These are phyloP conservation scores for Drosophila triauraria DNA, from an alignment of 1,140 invertebrate genomes.

Conservation along the genomic window DNA sequence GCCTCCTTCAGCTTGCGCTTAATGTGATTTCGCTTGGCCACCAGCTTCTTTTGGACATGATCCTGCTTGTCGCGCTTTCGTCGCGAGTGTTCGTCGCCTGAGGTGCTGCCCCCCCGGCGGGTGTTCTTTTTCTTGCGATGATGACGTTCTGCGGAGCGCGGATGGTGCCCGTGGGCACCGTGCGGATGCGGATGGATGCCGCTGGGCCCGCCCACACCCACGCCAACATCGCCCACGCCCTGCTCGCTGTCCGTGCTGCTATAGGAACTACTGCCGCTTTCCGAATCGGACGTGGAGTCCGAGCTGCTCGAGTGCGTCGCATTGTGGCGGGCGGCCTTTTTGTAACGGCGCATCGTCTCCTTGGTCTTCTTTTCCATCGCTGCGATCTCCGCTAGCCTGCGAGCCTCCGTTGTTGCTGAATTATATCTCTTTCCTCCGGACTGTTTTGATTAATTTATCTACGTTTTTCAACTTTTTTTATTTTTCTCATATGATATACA, in stretches of 20 bases:
- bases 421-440: not conserved
- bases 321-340: slow-evolving; percentile 68
- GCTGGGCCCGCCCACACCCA: slow-evolving; percentile 20
- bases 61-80: slow-evolving; percentile 76
- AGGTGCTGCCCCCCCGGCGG: slow-evolving; percentile 64
- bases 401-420: slow-evolving; percentile 30
- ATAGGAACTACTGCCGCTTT: slow-evolving; percentile 75
- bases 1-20: slow-evolving; percentile 83
- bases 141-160: slow-evolving; percentile 58
- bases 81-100: slow-evolving; percentile 74
- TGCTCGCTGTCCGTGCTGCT: slow-evolving; percentile 77
- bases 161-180: slow-evolving; percentile 43
- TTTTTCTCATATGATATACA: not conserved
- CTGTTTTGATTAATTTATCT: not conserved
- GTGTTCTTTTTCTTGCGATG: slow-evolving; percentile 78
- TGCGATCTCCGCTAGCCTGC: slow-evolving; percentile 32
- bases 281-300: slow-evolving; percentile 77
- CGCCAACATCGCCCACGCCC: slow-evolving; percentile 22
- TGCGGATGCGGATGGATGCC: slow-evolving; percentile 35
- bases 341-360: slow-evolving; percentile 76
- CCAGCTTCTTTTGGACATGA: slow-evolving; percentile 80
- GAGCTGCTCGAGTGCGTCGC: slow-evolving; percentile 77
- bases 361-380: slow-evolving; percentile 82
- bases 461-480: not conserved
- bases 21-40: slow-evolving; percentile 79